These are phyloP conservation scores for Pachyrhynchus sulphureomaculatus DNA, from an alignment of 1,140 invertebrate species.

Conservation along the genomic window DNA sequence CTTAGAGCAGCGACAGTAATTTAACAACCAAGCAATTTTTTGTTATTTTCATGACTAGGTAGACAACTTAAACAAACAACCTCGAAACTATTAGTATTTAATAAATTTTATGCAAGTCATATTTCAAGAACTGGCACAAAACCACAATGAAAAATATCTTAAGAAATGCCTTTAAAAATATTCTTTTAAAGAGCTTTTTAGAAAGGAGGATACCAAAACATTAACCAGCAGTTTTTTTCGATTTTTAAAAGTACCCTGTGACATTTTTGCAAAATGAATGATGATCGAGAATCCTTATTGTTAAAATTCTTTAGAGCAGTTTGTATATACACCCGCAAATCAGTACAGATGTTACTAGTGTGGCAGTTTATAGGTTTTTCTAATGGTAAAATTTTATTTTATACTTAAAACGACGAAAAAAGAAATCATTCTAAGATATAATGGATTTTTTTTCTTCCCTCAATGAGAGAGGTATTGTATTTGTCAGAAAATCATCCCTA, in stretches of 20 bases:
- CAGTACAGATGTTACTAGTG: constrained; percentile 2
- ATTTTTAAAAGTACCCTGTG: not conserved
- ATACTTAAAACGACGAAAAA: not conserved
- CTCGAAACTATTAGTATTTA: not conserved
- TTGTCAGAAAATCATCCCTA: no score
- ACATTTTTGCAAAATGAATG: constrained; percentile 3
- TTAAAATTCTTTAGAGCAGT: constrained; percentile 5
- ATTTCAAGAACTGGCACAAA: constrained; percentile 13
- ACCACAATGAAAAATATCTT: constrained; percentile 14
- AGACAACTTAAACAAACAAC: no score
- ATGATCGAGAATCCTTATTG: not conserved
- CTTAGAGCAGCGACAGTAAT: not conserved
- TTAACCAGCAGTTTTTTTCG: constrained; percentile 24
- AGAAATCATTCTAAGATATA: not conserved
- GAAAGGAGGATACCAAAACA: constrained; percentile 23
- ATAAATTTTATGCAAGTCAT: constrained; percentile 28
- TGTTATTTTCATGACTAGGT: not conserved
- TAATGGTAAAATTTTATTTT: not conserved
- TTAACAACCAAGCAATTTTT: not conserved
- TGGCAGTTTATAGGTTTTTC: not conserved
- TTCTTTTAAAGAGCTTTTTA: constrained; percentile 16
- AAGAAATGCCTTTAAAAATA: constrained; percentile 16
- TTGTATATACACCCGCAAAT: constrained; percentile 21
- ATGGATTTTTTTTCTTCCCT: no score
- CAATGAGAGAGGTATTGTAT: no score